Conservation (phyloP, 1,140 invertebrate genomes). For the Andricus grossulariae region DNA sequence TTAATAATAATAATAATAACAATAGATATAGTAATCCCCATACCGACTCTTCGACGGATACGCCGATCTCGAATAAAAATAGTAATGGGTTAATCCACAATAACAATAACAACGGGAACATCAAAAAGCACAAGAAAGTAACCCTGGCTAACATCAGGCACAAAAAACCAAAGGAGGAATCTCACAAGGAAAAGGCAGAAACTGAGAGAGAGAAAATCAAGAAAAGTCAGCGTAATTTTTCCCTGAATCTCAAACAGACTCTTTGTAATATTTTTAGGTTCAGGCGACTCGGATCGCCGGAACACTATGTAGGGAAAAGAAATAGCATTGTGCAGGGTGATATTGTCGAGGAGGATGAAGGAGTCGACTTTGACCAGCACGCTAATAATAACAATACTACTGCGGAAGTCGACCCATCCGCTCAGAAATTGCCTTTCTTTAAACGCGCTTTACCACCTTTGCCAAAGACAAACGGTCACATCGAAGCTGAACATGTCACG, state of each 20-base stretch:
- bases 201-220: conserved; percentile 78
- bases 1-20: conserved; percentile 74
- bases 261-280: conserved; percentile 89
- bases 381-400: conserved; percentile 69
- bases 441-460: conserved; percentile 88
- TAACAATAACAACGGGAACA: conserved; percentile 75
- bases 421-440: conserved; percentile 76
- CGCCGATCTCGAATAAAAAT: conserved; percentile 71
- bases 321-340: conserved; percentile 75
- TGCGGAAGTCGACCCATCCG: conserved; percentile 58
- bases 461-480: conserved; percentile 78
- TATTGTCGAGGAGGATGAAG: conserved; percentile 74
- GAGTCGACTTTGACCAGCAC: conserved; percentile 68
- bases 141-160: conserved; percentile 80
- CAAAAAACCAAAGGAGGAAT: conserved; percentile 81
- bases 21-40: conserved; percentile 73
- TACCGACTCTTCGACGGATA: conserved; percentile 71
- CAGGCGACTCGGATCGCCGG: conserved; percentile 77
- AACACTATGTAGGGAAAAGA: conserved; percentile 69
- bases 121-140: conserved; percentile 79
- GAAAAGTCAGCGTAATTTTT: conserved; percentile 80
- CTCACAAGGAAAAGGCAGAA: conserved; percentile 69
- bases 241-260: conserved; percentile 88
- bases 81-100: conserved; percentile 71
- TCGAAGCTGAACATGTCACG: conserved; percentile 63